phyloP scores from a whole-genome alignment of 2,113 vertebrate species.

The Mellivora capensis region DNA sequence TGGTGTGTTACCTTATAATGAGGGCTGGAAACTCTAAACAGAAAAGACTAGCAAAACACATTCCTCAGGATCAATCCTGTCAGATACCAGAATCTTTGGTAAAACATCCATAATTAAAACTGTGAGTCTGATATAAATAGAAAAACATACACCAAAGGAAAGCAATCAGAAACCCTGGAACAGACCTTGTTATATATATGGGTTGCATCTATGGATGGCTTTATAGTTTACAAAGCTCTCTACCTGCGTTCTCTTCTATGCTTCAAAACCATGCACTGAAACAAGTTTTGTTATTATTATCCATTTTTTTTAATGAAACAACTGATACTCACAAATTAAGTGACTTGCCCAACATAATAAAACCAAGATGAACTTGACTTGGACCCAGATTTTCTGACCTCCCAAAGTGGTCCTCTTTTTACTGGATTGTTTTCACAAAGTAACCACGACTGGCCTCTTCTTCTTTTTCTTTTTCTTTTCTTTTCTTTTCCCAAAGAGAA shows the following conservation, averaged over 20 bases:
- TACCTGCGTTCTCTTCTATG: not conserved
- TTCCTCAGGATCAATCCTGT: not conserved
- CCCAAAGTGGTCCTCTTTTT: not conserved
- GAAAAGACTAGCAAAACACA: not conserved
- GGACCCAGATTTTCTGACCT: not conserved
- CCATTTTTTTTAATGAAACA: not conserved
- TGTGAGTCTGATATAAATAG: not conserved
- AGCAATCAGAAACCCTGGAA: not conserved
- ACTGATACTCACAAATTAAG: not conserved
- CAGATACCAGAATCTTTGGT: not conserved
- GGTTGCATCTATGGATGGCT: not conserved
- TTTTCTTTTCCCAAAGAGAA: not conserved
- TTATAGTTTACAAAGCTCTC: not conserved
- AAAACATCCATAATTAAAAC: not conserved
- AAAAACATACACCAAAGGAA: slow-evolving; percentile 22
- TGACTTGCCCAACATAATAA: not conserved
- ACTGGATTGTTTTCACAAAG: slow-evolving; percentile 8
- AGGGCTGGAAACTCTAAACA: not conserved
- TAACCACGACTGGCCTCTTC: not conserved
- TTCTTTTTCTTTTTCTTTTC: not conserved
- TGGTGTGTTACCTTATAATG: not conserved
- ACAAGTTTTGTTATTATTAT: not conserved
- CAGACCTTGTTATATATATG: not conserved
- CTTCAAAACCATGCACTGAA: not conserved
- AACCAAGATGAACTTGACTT: not conserved